A percentile compares a stretch with the other conserved stretches of the same genome.
phyloP scores from a whole-genome alignment of 2,888 invertebrate genomes.

The Orthosia gracilis region DNA sequence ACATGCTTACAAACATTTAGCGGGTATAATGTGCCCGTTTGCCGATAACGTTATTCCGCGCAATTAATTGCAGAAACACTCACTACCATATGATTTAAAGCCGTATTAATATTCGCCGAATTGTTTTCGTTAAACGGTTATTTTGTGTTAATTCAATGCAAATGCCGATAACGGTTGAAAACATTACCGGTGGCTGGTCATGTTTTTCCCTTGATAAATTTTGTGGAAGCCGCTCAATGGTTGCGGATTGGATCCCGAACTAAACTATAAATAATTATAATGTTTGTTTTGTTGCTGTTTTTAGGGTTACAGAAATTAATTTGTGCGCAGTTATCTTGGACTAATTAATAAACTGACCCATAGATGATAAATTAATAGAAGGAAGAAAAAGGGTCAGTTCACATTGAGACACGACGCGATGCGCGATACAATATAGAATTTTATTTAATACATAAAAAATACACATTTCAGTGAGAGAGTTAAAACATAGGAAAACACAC shows the following conservation, averaged over 20 bases:
- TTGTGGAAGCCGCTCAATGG: constrained; percentile 33
- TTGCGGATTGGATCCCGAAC: constrained; percentile 18
- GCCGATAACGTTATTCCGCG: constrained; percentile 85
- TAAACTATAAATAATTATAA: constrained; percentile 37
- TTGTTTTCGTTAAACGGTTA: constrained; percentile 83
- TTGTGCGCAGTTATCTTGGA: not conserved
- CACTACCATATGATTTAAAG: constrained; percentile 84
- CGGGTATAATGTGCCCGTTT: constrained; percentile 78
- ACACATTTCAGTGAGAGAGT: too few relatives aligned
- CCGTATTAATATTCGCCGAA: constrained; percentile 78
- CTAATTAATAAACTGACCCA: too few relatives aligned
- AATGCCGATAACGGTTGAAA: constrained; percentile 72
- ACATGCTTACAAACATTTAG: constrained; percentile 85
- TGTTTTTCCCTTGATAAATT: constrained; percentile 60
- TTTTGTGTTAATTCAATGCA: constrained; percentile 85
- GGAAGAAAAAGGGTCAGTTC: too few relatives aligned
- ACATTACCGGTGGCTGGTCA: constrained; percentile 51
- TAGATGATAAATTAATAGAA: too few relatives aligned
- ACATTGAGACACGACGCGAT: too few relatives aligned
- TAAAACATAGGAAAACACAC: too few relatives aligned
- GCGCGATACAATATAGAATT: too few relatives aligned
- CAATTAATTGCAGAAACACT: constrained; percentile 88
- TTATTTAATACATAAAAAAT: too few relatives aligned
- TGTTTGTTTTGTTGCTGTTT: constrained; percentile 30
- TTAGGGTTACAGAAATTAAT: not conserved